Evolutionary conservation across 2,888 invertebrate species (phyloP), one percentile per base, ranked within the genome.

Genomic region (Entomobrya multifasciata): DNA sequence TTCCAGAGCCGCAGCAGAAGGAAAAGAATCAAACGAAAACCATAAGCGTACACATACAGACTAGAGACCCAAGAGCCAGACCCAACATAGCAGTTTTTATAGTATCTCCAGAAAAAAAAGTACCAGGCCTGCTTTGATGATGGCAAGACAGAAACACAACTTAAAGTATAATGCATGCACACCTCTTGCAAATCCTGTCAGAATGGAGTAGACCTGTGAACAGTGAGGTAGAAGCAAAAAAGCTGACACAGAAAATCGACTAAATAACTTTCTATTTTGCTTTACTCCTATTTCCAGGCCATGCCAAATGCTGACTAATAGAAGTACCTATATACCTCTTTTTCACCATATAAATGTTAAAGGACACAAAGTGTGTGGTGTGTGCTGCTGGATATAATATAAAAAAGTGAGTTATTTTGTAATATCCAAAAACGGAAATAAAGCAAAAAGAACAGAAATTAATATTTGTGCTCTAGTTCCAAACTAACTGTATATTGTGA

Each of bases 161-260:
- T n/a, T 27, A 8, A 52, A 47, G 60, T 62, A 62, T 62, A 62
- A 62, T 62, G 27, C 72, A 72, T 72, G 72, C 49, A 72, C 72
- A n/a, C 62, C 62, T 62, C 57, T n/a, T 36, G 62, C 72, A 47
- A 78, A 78, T 62, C 60, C 49, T 78, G 78, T 78, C 78, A 78
- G 78, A 78, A 78, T 4, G 78, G 44, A 41, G 57, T 22, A 78
- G 78, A 78, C 78, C 78, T 62, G 78, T 57, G 36, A 78, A 30
- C 36, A 17, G 62, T 36, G 36, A 62, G 36, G 30, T 27, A 62
- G 62, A 62, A 62, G 62, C 4, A n/a, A 60, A 60, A 3, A 36
- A 77, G 77, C 36, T 36, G 36, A 65, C 65, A 65, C 65, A 78
- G 8, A 70, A 57, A 57, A 36, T 30, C n/a, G 1, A 10, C 30